Percentiles rank a stretch among this genome's conserved stretches.
These are phyloP conservation scores for Molorchus minor DNA, from an alignment of 2,888 invertebrate genomes.

Conservation along the genomic window DNA sequence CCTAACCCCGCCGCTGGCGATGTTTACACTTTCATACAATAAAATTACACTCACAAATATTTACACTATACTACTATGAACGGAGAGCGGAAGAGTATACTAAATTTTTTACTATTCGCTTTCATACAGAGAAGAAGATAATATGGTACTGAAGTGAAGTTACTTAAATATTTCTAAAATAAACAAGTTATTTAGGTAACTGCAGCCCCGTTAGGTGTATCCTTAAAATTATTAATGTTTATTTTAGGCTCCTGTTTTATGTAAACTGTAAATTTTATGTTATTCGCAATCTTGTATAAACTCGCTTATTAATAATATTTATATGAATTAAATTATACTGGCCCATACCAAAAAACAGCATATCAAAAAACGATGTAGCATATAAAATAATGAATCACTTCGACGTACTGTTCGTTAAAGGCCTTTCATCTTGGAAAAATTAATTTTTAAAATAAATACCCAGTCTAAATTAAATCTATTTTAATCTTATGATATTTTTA, in stretches of 20 bases:
- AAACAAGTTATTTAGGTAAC: slow-evolving; percentile 26
- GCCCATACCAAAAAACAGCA: slow-evolving; percentile 16
- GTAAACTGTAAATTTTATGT: slow-evolving; percentile 44
- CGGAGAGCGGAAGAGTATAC: slow-evolving; percentile 47
- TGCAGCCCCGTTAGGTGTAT: slow-evolving; percentile 33
- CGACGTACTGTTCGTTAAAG: neutral
- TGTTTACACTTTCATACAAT: slow-evolving; percentile 38
- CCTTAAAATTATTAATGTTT: slow-evolving; percentile 48
- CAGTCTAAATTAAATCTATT: neutral
- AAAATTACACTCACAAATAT: slow-evolving; percentile 48
- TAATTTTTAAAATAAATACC: neutral
- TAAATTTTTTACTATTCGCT: slow-evolving; percentile 37
- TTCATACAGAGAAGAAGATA: slow-evolving; percentile 23
- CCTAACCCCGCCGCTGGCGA: neutral
- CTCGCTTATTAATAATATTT: slow-evolving; percentile 38
- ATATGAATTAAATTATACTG: slow-evolving; percentile 19
- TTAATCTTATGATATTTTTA: no score
- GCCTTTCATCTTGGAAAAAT: neutral
- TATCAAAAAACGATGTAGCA: neutral
- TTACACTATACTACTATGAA: slow-evolving; percentile 46
- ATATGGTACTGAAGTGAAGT: slow-evolving; percentile 32
- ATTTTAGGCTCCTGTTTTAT: slow-evolving; percentile 48
- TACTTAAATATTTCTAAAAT: slow-evolving; percentile 38
- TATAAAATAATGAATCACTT: neutral
- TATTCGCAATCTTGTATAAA: slow-evolving; percentile 39